These are phyloP conservation scores for Gavialis gangeticus DNA, from an alignment of 2,113 vertebrate genomes.

Conservation along the genomic window DNA sequence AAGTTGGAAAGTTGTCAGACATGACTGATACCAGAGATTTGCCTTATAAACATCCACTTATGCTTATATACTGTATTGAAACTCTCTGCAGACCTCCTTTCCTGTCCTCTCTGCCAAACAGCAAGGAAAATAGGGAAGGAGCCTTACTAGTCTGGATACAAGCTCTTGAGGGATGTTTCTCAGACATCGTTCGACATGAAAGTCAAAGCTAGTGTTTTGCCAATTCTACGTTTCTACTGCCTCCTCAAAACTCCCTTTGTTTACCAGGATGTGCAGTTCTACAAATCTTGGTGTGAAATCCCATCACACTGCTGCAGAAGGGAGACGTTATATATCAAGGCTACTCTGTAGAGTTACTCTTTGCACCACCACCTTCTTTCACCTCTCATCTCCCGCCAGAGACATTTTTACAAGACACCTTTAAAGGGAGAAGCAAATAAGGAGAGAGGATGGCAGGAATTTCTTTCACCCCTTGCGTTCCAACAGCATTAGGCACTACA, in stretches of 20 bases:
- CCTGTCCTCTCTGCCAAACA: neutral
- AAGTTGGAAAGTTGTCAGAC: conserved; percentile 37
- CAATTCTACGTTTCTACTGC: neutral
- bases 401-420: neutral
- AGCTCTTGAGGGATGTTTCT: neutral
- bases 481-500: neutral
- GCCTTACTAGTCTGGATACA: neutral
- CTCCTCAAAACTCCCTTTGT: neutral
- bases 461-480: neutral
- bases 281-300: neutral
- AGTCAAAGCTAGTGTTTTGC: neutral
- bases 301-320: neutral
- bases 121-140: neutral
- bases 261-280: neutral
- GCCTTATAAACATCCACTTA: neutral
- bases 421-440: neutral
- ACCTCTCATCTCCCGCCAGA: neutral
- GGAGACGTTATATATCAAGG: neutral
- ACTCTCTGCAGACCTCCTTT: neutral
- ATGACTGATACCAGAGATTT: neutral
- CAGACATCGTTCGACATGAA: neutral
- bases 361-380: neutral
- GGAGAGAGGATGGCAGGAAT: conserved; percentile 39
- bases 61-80: neutral
- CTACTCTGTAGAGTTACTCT: neutral